Evolutionary conservation across 53 echinoderm and acorn worm genomes (phyloP), one percentile per base, ranked within the genome.

Genomic region (Patiria pectinifera): DNA sequence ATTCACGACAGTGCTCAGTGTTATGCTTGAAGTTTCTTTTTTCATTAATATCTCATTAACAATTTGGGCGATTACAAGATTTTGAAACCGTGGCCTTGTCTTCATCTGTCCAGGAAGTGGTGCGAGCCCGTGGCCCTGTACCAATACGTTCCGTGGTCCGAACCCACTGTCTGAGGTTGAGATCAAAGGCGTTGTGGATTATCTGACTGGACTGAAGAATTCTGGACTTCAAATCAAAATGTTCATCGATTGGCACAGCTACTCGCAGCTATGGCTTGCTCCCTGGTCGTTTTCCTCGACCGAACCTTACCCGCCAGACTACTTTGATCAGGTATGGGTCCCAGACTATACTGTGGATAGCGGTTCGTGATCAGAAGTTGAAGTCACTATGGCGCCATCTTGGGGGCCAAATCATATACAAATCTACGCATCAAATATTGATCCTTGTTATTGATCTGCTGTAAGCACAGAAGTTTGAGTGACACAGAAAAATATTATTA

Each of bases 181-280:
- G 63, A 85, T 97, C 49, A 93, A 86, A 48, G 97, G 93, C 48
- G 87, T 94, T 21, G 94, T 93, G 43, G 91, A 93, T 44, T 97
- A 89, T 59, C 93, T 96, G 22, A 88, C 92, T 16, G 76, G 84
- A 23, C 82, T 94, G 69, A 93, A 94, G 60, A 81, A 85, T 2
- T 53, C 62, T 23, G 94, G 93, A 0, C 94, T 86, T 19, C 93
- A 93, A 47, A 93, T 97, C 71, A 80, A 90, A 14, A 82, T 96
- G 78, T 96, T 97, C 80, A 78, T 97, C 21, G 97, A 97, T 60
- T 96, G 94, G 93, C 97, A 97, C 87, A 95, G 95, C 71, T 97
- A 96, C 86, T 93, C 94, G 12, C 97, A 97, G 59, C 86, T 94
- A 11, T 94, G 94, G 93, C 83, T 97, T 45, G 93, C 95, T 6